A percentile compares a stretch with the other conserved stretches of the same genome.
These are phyloP conservation scores for Drosophila kambysellisi DNA, from an alignment of 2,888 invertebrate species.

Conservation along the genomic window DNA sequence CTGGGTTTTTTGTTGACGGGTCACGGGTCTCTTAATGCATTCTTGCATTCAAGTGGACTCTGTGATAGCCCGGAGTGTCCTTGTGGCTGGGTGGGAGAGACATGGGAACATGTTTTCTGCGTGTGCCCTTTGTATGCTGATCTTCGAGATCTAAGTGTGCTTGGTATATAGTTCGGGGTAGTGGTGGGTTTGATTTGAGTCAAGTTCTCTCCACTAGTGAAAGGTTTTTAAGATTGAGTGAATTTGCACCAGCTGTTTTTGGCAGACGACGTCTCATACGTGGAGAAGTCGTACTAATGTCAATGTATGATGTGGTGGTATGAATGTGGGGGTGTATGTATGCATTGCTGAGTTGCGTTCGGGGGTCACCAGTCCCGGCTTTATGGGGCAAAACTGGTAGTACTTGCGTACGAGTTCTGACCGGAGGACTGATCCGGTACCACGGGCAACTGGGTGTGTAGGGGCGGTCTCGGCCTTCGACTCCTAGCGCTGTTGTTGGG, in stretches of 20 bases:
- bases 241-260: conserved; percentile 7
- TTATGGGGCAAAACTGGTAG: conserved; percentile 11
- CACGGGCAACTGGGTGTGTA: background rate
- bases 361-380: conserved; percentile 12
- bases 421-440: conserved; percentile 12
- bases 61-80: conserved; percentile 2
- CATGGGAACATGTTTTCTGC: conserved; percentile 18
- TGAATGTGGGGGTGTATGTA: background rate
- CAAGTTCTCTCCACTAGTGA: conserved; percentile 8
- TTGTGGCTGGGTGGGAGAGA: conserved; percentile 13
- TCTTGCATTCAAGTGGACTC: conserved; percentile 6
- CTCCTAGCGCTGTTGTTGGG: background rate
- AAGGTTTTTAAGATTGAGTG: background rate
- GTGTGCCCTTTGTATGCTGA: conserved; percentile 19
- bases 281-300: background rate
- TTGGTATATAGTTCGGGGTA: conserved; percentile 2
- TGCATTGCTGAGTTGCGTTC: background rate
- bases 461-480: background rate
- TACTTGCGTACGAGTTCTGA: conserved; percentile 6
- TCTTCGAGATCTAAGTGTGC: background rate
- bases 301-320: background rate
- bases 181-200: conserved; percentile 15
- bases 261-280: background rate
- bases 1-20: conserved; percentile 10
- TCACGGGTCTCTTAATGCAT: conserved; percentile 20